Base-by-base conservation (phyloP, 2,888 invertebrate genomes). In the Leuctra nigra region DNA sequence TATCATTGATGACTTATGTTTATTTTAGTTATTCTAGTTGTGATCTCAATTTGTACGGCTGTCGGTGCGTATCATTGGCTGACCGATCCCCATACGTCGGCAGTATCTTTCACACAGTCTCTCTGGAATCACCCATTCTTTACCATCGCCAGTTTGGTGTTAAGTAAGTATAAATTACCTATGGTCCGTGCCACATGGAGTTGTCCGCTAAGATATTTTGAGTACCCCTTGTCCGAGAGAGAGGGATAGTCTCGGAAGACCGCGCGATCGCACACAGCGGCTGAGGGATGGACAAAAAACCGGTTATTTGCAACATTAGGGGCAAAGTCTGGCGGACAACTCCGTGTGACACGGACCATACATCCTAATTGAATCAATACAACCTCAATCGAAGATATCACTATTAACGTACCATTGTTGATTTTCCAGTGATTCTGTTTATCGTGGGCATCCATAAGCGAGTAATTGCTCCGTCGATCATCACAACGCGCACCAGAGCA, bases 61-160 rank as follows among this genome's bases (percentile, higher is more conserved):
- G 85, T 92, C 57, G 94, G 95, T 7, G 96, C 97, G 2, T 96
- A 93, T 82, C 91, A 92, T 68, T 98, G 97, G 97, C 76, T 98
- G 44, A 86, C 88, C 67, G 97, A 97, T 72, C 95, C 96, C 0
- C 83, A 88, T 57, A 95, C 96, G 18, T 86, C 92, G n/a, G 84
- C 91, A 56, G 87, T 95, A 35, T 87, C 93, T 4, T 83, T 97
- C 60, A 82, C 87, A 18, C 93, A 97, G 72, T 96, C 96, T 1
- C 76, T 98, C 53, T 82, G 86, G 72, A 94, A 95, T 71, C 97
- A 98, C 76, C 90, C 93, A 25, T 89, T 96, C 70, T 98, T 98
- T 74, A 87, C 95, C 18, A 76, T 91, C 67, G 92, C 94, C 64
- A 90, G 91, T 56, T 75, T 89, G 64, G 79, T 87, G 62, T 75